Conservation (phyloP, 2,888 invertebrate species). For the Petrolisthes cinctipes region DNA sequence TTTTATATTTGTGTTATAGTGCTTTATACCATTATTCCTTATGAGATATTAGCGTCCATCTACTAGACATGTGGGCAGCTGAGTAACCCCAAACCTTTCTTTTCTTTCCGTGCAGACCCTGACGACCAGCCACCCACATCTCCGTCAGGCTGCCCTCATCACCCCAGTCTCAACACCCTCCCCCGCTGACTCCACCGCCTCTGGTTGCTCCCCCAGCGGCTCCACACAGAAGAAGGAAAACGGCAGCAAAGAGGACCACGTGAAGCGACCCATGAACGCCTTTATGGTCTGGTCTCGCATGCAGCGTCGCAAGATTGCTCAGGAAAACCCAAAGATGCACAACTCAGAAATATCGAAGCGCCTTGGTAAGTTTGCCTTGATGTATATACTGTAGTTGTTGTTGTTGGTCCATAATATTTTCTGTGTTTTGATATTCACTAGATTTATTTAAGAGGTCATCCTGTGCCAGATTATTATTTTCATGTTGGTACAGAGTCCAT, state of each 20-base stretch:
- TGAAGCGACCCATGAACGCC: slow-evolving; percentile 97
- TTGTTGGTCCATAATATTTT: background rate
- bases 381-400: background rate
- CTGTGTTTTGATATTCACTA: background rate
- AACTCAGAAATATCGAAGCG: slow-evolving; percentile 87
- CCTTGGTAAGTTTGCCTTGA: slow-evolving; percentile 66
- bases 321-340: slow-evolving; percentile 85
- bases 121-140: slow-evolving; percentile 48
- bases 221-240: slow-evolving; percentile 71
- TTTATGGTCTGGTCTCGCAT: slow-evolving; percentile 98
- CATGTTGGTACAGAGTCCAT: too few relatives aligned
- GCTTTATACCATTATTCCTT: too few relatives aligned
- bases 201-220: slow-evolving; percentile 54
- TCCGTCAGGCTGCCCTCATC: slow-evolving; percentile 56
- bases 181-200: slow-evolving; percentile 61
- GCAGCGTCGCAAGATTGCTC: slow-evolving; percentile 90
- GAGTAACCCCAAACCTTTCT: background rate
- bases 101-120: slow-evolving; percentile 27
- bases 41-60: too few relatives aligned
- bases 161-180: slow-evolving; percentile 65
- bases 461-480: background rate
- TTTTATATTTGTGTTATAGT: too few relatives aligned
- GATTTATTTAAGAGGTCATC: background rate
- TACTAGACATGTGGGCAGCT: too few relatives aligned
- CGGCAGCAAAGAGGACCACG: slow-evolving; percentile 74